Conservation (phyloP, 2,888 invertebrate species). For the Cheilosia pagana region DNA sequence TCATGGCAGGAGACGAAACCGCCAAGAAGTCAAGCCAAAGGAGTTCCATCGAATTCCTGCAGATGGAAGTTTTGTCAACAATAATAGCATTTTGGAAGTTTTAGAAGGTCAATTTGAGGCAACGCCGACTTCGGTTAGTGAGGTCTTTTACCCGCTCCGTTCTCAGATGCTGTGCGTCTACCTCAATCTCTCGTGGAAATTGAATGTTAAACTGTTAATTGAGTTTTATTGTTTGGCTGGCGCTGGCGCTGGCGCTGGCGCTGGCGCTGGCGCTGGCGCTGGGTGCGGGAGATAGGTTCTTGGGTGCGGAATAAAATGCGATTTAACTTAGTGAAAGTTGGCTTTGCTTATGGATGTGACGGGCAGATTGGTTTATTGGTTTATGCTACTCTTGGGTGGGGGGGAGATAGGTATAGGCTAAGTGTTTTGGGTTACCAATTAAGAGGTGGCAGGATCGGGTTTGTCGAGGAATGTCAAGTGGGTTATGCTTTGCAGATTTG, state of each 20-base stretch:
- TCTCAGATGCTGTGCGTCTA: conserved; percentile 7
- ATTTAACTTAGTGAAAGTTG: conserved; percentile 60
- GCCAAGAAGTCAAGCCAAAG: conserved; percentile 38
- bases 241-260: no score
- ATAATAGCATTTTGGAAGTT: conserved; percentile 58
- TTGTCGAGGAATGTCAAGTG: not conserved
- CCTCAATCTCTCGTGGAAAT: conserved; percentile 56
- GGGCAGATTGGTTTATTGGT: conserved; percentile 65
- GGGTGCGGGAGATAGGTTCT: not conserved
- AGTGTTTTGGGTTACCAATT: not conserved
- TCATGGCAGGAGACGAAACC: conserved; percentile 28
- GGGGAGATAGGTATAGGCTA: not conserved
- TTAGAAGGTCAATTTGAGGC: conserved; percentile 69
- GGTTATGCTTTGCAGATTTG: not conserved
- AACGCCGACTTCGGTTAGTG: conserved; percentile 33
- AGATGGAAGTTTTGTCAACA: conserved; percentile 61
- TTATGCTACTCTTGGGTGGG: conserved; percentile 1
- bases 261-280: no score
- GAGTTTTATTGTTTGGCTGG: conserved; percentile 70
- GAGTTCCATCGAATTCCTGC: conserved; percentile 20
- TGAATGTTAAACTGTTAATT: conserved; percentile 73
- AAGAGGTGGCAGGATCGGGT: not conserved
- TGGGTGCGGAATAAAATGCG: conserved; percentile 35
- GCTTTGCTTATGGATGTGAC: conserved; percentile 59
- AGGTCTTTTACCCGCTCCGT: not conserved